These are phyloP conservation scores for Galago senegalensis DNA, from an alignment of 2,797 vertebrate genomes.

Conservation along the genomic window DNA sequence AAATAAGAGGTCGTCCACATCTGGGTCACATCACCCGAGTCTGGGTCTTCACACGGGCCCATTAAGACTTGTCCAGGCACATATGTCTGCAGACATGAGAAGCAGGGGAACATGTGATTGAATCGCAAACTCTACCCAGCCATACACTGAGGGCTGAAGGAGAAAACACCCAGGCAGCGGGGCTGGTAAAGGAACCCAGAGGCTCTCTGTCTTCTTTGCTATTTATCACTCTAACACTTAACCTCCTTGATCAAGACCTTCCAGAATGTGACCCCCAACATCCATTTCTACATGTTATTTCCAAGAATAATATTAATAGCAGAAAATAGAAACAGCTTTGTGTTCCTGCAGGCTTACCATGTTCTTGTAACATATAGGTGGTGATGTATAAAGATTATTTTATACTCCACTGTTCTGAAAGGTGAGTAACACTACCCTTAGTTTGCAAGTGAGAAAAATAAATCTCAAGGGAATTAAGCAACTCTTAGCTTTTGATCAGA, in stretches of 20 bases:
- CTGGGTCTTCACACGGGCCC: constrained; percentile 63
- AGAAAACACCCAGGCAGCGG: neutral
- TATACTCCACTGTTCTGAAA: constrained; percentile 13
- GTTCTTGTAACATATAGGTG: neutral
- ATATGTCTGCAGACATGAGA: constrained; percentile 35
- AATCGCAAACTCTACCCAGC: neutral
- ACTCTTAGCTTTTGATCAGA: neutral
- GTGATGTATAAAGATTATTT: constrained; percentile 9
- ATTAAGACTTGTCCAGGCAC: constrained; percentile 11
- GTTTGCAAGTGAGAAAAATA: constrained; percentile 46
- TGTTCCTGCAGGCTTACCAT: neutral
- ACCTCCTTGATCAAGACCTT: constrained; percentile 45
- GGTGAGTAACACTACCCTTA: neutral
- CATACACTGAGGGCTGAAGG: neutral
- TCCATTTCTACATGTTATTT: neutral
- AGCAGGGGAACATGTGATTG: neutral
- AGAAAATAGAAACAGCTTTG: neutral
- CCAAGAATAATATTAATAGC: neutral
- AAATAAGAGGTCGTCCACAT: constrained; percentile 72
- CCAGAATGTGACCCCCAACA: neutral
- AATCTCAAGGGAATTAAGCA: constrained; percentile 7
- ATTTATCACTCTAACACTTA: neutral
- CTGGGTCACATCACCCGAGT: constrained; percentile 70
- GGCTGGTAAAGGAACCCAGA: neutral
- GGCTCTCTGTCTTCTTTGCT: neutral